Base-by-base conservation (phyloP, 2,797 vertebrate species). In the Valencia hispanica region DNA sequence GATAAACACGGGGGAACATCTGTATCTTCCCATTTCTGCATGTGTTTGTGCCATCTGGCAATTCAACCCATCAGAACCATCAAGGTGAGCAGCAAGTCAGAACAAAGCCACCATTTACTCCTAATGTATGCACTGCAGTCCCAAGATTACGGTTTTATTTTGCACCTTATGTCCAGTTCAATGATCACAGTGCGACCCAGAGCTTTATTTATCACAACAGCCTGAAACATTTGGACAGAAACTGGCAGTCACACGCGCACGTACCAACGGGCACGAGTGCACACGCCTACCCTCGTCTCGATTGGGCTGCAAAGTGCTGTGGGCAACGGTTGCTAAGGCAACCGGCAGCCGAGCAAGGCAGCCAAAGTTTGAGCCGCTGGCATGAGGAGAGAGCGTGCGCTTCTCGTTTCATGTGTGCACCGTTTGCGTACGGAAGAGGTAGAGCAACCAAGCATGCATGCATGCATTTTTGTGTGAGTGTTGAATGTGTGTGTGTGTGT, bases 311-410 rank as follows among this genome's bases (percentile, higher is more conserved):
- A 92, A 94, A 92, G 94, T 90, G 93, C 95, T 93, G 87, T 94
- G 94, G 94, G 95, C 94, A 93, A 95, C 77, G 91, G 95, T 96
- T 95, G 91, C 94, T 86, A 93, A 93, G 91, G 93, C 86, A 95
- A 96, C 95, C 90, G 75, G 89, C 94, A 95, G 93, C 87, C 79
- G 91, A 92, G 93, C 91, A 93, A 93, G 93, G 87, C 93, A 87
- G 94, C 94, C 94, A 94, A 95, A 95, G 91, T 95, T 95, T 92
- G 86, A 89, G 89, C 88, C 92, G 89, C 89, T 93, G 91, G 93
- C 90, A 89, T 72, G 80, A 85, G 77, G 79, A 68, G 83, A 61
- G 85, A 18, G 63, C 68, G 75, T 45, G 43, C 48, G 79, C 15
- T 25, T 70, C 55, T 72, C n/a, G 34, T 9, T 41, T 18, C 30